Evolutionary conservation across 2,113 vertebrate species (phyloP), one percentile per base, ranked within the genome.

Genomic region (Mugil cephalus): DNA sequence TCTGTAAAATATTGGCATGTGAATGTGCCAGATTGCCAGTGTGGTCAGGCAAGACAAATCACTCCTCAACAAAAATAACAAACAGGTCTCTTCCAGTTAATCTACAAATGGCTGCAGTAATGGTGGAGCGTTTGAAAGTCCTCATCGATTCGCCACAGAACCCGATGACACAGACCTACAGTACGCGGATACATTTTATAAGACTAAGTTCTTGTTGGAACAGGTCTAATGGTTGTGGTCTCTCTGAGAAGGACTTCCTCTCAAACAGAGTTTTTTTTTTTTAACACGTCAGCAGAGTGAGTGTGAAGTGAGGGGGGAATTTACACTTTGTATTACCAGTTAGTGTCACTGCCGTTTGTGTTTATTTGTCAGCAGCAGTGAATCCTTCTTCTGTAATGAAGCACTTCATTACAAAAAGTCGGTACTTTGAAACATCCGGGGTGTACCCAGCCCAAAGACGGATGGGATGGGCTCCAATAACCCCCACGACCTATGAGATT

Each of bases 141-240:
- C 53, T n/a, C 46, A 35, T 39, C 59, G 12, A 40, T 64, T 68
- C 18, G 50, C 18, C 48, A 24, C 15, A 58, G 19, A 68, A 42
- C 17, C 6, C 47, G 50, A 55, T 47, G 36, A 74, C 40, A 66
- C 36, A 6, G 48, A 53, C 18, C 24, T 47, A 11, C 8, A 9
- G 24, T 18, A 40, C 12, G 42, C 10, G 9, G 47, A 46, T 61
- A 10, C 1, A 43, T 68, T 63, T 75, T 42, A 30, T 36, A 40
- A 58, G 34, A 46, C 18, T 10, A 79, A 42, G 81, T 86, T 83
- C 21, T 72, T 72, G 35, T 5, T 75, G 62, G 58, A 86, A 46
- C 17, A 21, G 64, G 69, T 66, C 36, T 86, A 80, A 79, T 84
- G 69, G 76, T 39, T 46, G 61, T 47, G 70, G 87, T 77, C 62